A percentile compares a stretch with the other conserved stretches of the same genome.
Conservation (phyloP, 2,797 vertebrate species). For the Notoglanidium macrostoma region DNA sequence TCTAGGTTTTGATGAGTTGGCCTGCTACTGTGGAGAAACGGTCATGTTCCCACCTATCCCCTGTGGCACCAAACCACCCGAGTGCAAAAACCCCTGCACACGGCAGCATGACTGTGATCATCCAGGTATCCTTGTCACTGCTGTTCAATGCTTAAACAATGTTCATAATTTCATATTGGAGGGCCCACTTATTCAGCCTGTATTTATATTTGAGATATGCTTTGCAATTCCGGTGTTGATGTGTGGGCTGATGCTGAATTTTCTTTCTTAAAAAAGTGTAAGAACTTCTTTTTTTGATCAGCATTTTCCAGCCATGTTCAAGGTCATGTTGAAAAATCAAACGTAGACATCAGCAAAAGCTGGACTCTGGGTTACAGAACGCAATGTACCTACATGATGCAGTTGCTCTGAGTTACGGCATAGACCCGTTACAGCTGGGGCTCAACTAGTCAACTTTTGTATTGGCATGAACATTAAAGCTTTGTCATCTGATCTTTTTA, state of each 20-base stretch:
- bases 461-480: background rate
- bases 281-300: background rate
- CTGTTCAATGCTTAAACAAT: background rate
- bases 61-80: constrained; percentile 94
- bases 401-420: background rate
- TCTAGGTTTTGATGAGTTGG: constrained; percentile 94
- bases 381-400: background rate
- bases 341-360: background rate
- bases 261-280: background rate
- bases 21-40: constrained; percentile 91
- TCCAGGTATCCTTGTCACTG: constrained; percentile 76
- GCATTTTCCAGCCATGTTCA: background rate
- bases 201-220: background rate
- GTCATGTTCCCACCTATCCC: constrained; percentile 92
- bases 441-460: background rate
- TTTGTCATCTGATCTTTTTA: background rate
- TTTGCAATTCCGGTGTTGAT: background rate
- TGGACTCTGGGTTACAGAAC: background rate
- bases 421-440: background rate
- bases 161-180: background rate
- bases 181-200: background rate
- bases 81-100: constrained; percentile 90
- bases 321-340: background rate
- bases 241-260: background rate
- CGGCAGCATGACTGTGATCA: constrained; percentile 93